Evolutionary conservation across 2,797 vertebrate genomes (phyloP), one percentile per base, ranked within the genome.

Genomic region (Lophotriccus pileatus): DNA sequence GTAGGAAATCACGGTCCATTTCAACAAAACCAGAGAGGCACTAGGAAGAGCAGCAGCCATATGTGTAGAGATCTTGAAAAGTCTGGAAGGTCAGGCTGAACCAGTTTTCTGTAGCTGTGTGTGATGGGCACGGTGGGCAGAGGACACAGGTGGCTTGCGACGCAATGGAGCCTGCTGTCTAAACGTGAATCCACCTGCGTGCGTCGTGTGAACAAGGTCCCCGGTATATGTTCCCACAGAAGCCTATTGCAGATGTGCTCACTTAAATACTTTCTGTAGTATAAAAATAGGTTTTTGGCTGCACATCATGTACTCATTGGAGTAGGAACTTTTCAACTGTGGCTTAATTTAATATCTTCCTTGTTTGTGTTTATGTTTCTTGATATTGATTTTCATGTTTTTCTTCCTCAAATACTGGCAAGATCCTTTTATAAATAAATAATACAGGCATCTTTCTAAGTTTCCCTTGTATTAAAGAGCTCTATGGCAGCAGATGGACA

Each of bases 221-320:
- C 43, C 3, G 0, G 20, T 90, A 39, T 86, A 74, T 30, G 80
- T 86, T 93, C 87, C 87, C 80, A 82, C 83, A 90, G 88, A 82
- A 88, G 77, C 77, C 52, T 70, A 70, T 34, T 90, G 87, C 94
- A 95, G 79, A 96, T 94, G 89, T 96, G 76, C 76, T 93, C 89
- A 73, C 73, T 95, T 88, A 88, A 91, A 90, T 95, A 36, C 76
- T 85, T 91, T 84, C 68, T 94, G 83, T 86, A 73, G 91, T 91
- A 87, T 94, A 96, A 96, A 96, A 96, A 96, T 95, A 96, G 85
- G 84, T 22, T 92, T 94, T 95, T 96, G 91, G 92, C 94, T 93
- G 89, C 77, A 96, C 87, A 88, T 81, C 94, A 34, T 95, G 94
- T 95, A 82, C 90, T 94, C 56, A 53, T 58, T 84, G 83, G 91